A percentile compares a stretch with the other conserved stretches of the same genome.
Conservation (phyloP, 2,113 vertebrate genomes). For the Eretmochelys imbricata region DNA sequence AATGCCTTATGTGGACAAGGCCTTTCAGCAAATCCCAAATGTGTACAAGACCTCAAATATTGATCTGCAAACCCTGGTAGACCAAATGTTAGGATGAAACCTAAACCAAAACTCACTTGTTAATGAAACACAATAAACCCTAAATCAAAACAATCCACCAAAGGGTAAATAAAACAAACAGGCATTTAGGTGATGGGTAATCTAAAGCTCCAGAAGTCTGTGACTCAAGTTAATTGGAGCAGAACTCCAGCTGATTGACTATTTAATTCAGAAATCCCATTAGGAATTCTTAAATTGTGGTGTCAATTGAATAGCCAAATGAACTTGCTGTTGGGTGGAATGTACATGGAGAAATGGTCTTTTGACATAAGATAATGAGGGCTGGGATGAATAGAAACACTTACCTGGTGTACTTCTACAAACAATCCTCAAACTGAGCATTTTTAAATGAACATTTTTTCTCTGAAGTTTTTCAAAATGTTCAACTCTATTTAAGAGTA, state of each 20-base stretch:
- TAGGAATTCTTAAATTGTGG: not conserved
- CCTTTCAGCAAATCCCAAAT: not conserved
- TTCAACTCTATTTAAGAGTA: not conserved
- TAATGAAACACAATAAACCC: not conserved
- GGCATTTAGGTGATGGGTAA: not conserved
- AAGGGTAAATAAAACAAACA: not conserved
- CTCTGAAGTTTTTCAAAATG: not conserved
- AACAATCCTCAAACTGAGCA: not conserved
- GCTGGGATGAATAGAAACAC: not conserved
- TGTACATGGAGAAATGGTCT: not conserved
- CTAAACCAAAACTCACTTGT: not conserved
- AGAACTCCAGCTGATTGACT: not conserved
- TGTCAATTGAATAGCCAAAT: not conserved
- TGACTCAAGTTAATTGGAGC: not conserved
- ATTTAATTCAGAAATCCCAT: not conserved
- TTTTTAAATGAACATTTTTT: not conserved
- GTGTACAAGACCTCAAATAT: not conserved
- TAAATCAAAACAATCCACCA: not conserved
- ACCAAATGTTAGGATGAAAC: not conserved
- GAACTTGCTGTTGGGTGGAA: not conserved
- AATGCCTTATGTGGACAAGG: not conserved
- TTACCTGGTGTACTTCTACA: not conserved
- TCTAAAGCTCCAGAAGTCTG: not conserved
- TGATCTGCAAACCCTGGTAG: not conserved
- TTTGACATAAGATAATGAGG: not conserved